These are phyloP conservation scores for Petroica traversi DNA, from an alignment of 2,113 vertebrate genomes.

Conservation along the genomic window DNA sequence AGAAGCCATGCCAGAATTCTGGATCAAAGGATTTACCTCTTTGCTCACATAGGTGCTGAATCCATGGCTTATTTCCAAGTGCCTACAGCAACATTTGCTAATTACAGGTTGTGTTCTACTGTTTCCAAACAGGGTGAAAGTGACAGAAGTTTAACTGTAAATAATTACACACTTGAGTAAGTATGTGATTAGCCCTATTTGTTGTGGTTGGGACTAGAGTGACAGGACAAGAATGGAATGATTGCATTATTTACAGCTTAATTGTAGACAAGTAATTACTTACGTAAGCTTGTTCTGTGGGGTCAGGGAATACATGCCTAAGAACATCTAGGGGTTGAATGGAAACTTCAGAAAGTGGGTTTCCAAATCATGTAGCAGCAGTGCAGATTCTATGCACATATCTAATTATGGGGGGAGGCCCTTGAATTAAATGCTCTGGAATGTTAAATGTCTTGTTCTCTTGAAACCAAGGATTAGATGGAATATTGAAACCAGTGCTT, in stretches of 20 bases:
- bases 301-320: conserved; percentile 68
- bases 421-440: conserved; percentile 53
- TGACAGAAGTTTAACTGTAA: conserved; percentile 85
- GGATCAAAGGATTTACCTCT: conserved; percentile 72
- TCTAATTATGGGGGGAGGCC: neutral
- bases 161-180: conserved; percentile 85
- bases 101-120: conserved; percentile 84
- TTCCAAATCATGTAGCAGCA: neutral
- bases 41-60: conserved; percentile 74
- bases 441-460: conserved; percentile 62
- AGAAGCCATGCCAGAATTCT: conserved; percentile 57
- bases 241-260: conserved; percentile 86
- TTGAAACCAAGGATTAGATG: conserved; percentile 43
- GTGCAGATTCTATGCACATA: conserved; percentile 28
- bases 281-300: conserved; percentile 62
- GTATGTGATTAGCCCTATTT: conserved; percentile 84
- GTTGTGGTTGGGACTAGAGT: conserved; percentile 77
- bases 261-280: conserved; percentile 82
- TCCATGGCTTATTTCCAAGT: conserved; percentile 71
- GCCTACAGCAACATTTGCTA: conserved; percentile 79
- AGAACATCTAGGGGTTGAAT: conserved; percentile 52
- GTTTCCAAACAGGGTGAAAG: conserved; percentile 86
- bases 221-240: conserved; percentile 81
- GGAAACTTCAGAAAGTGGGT: conserved; percentile 37
- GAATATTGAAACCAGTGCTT: conserved; percentile 45